Percentiles rank a stretch among this genome's conserved stretches.
phyloP scores from a whole-genome alignment of 2,888 invertebrate species.

The Norana najaformis region DNA sequence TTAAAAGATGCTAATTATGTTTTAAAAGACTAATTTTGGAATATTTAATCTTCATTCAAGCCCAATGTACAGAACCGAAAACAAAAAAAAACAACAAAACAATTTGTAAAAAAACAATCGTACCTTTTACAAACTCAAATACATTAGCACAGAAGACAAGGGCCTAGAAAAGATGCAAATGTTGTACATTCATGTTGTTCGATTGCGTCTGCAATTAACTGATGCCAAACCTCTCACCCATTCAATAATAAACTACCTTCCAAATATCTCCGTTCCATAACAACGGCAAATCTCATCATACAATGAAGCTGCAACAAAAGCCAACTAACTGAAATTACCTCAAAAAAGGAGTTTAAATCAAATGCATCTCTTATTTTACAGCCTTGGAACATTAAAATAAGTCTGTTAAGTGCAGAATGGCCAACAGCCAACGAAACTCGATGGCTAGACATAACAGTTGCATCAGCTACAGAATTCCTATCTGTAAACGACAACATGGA shows the following conservation, averaged over 20 bases:
- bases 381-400: not conserved
- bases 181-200: not conserved
- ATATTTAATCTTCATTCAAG: constrained; percentile 13
- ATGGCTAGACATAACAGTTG: constrained; percentile 2
- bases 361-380: not conserved
- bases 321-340: not conserved
- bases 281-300: not conserved
- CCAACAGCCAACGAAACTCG: not conserved
- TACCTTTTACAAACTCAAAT: constrained; percentile 24
- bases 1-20: not conserved
- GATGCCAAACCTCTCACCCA: not conserved
- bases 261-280: not conserved
- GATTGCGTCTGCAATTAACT: not conserved
- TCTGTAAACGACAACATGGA: not conserved
- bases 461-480: constrained; percentile 5
- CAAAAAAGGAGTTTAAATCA: not conserved
- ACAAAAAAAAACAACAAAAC: not conserved
- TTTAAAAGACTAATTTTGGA: not conserved
- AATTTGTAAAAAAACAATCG: not conserved
- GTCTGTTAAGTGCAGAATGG: not conserved
- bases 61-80: not conserved
- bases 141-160: not conserved
- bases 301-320: not conserved
- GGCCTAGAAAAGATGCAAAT: not conserved
- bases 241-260: not conserved